phyloP scores from a whole-genome alignment of 2,113 vertebrate genomes.

The Pedetes capensis region DNA sequence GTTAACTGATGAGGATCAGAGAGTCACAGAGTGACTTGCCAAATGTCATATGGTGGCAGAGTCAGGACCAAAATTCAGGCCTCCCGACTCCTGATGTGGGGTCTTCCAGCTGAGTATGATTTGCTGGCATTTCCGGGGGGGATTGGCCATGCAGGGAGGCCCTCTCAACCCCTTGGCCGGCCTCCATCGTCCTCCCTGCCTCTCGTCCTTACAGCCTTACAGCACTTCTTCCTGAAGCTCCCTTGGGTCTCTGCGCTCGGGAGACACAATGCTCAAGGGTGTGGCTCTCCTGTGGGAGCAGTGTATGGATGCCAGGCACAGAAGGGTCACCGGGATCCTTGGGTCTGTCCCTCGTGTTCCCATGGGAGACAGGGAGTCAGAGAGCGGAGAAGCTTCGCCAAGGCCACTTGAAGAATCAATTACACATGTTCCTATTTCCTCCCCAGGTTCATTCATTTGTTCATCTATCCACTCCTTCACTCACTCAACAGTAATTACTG shows the following conservation, averaged over 20 bases:
- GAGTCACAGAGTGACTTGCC: not conserved
- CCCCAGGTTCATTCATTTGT: not conserved
- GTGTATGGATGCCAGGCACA: not conserved
- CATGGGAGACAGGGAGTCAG: not conserved
- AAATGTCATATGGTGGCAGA: not conserved
- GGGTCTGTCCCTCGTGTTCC: not conserved
- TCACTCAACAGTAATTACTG: not conserved
- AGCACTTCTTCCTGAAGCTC: not conserved
- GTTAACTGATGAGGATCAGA: not conserved
- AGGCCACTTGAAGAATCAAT: not conserved
- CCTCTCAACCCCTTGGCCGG: not conserved
- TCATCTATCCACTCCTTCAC: not conserved
- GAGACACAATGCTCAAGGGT: accelerated
- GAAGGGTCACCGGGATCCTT: not conserved
- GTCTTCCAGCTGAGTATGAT: accelerated
- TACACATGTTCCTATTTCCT: not conserved
- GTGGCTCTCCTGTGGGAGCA: accelerated
- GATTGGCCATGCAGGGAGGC: not conserved
- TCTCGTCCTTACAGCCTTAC: not conserved
- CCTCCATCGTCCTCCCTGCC: not conserved
- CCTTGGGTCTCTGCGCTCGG: not conserved
- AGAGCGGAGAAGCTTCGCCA: not conserved
- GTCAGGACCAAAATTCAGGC: accelerated
- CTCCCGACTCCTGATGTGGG: not conserved
- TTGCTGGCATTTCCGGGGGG: not conserved